Base-by-base conservation (phyloP, 1,140 invertebrate genomes). In the Lasaia peninsularis region DNA sequence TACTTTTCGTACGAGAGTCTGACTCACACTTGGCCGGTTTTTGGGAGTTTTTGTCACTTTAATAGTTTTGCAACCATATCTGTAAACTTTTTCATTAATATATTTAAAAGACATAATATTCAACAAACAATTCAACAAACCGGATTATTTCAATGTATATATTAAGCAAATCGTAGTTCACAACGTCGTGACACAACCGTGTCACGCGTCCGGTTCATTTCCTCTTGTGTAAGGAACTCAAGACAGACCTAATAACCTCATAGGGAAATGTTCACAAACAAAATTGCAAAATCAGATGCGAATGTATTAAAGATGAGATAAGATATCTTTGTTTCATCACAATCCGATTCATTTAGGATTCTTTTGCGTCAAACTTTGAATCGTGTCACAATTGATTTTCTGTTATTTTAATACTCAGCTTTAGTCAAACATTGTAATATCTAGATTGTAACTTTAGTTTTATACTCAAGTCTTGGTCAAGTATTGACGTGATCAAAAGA, bases 241-340 rank as follows among this genome's bases (percentile, higher is more conserved):
- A 40, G n/a, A n/a, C 40, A 44, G 40, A 44, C 40, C 40, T 20
- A 44, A 44, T 44, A 18, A 44, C 40, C 40, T 44, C 16, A 44
- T 44, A 44, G 16, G 18, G 40, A 44, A 44, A 44, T 40, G 37
- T 10, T 21, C 40, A 20, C 40, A 44, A 44, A 44, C 16, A 44
- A 44, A 28, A 44, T 44, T 44, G 18, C 40, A 44, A 20, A 44
- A 52, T 32, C 50, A 32, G 31, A 18, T 52, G 24, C 50, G 50
- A 28, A 51, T 24, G 50, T 31, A 32, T 31, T 52, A 52, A 16
- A 31, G 31, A 52, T 31, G 50, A 31, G 28, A 32, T 52, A 14
- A 10, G 16, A 9, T 14, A 52, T 52, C 14, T 32, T 52, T 33
- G 28, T 52, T 14, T 52, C 50, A 52, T n/a, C n/a, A 31, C 31